Conservation (phyloP, 2,888 invertebrate species). For the Meandrusa payeni region DNA sequence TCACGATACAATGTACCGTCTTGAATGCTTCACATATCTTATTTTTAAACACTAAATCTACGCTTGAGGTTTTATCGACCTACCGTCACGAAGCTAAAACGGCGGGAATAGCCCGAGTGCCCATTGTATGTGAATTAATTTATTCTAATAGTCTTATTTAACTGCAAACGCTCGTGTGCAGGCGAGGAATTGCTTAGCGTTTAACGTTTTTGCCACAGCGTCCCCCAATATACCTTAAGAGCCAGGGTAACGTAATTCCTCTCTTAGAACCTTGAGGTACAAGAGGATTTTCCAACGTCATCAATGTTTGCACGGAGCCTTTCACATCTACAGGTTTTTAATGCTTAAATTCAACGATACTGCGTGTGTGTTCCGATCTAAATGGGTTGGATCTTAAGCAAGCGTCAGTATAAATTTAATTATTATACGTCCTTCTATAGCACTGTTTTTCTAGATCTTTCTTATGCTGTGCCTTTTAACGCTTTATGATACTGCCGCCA, state of each 20-base stretch:
- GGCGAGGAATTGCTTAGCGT: conserved; percentile 3
- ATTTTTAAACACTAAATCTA: conserved; percentile 6
- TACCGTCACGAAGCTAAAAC: conserved; percentile 1
- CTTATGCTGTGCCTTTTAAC: not conserved
- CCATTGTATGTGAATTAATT: conserved; percentile 16
- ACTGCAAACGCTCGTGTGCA: conserved; percentile 9
- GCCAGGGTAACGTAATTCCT: not conserved
- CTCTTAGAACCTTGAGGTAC: not conserved
- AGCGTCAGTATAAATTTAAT: not conserved
- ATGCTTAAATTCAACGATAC: not conserved
- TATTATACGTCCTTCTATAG: not conserved
- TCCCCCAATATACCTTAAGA: not conserved
- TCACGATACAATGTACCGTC: not conserved
- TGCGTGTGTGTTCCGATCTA: not conserved
- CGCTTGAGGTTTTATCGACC: too few relatives aligned
- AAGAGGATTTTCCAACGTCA: not conserved
- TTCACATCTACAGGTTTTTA: not conserved
- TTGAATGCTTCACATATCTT: not conserved
- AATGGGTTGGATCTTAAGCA: not conserved
- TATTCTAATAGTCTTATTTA: conserved; percentile 14
- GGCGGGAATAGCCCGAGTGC: conserved; percentile 1
- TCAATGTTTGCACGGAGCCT: not conserved
- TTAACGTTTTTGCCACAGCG: not conserved
- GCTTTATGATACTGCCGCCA: too few relatives aligned
- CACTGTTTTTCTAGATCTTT: not conserved